A percentile compares a stretch with the other conserved stretches of the same genome.
Conservation (phyloP, 1,140 invertebrate species). For the Drosophila tsacasi region DNA sequence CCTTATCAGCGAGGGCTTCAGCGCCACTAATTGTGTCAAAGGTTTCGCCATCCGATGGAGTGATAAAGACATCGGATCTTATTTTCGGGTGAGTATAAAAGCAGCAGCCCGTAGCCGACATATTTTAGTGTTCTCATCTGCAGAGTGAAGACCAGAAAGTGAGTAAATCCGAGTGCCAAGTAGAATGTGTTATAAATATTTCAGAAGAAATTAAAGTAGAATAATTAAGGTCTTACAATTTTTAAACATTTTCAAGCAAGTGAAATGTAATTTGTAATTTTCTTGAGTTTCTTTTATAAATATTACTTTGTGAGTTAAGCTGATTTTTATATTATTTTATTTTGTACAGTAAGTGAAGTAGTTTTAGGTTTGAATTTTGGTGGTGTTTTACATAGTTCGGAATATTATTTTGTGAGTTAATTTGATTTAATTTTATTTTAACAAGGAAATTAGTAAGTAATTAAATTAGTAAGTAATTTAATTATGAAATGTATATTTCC, state of each 20-base stretch:
- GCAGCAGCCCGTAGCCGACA: slow-evolving; percentile 26
- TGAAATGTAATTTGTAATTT: neutral
- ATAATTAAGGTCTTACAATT: no score
- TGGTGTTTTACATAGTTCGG: no score
- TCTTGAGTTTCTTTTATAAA: neutral
- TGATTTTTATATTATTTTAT: no score
- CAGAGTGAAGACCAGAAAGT: slow-evolving; percentile 37
- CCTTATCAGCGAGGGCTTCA: slow-evolving; percentile 62
- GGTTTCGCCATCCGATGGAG: slow-evolving; percentile 33
- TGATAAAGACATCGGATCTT: slow-evolving; percentile 25
- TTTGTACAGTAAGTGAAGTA: no score
- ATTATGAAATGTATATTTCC: no score
- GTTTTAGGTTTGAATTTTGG: no score
- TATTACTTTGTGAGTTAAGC: neutral
- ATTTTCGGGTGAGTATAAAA: slow-evolving; percentile 59
- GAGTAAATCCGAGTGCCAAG: neutral
- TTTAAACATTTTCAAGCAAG: neutral
- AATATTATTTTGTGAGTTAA: neutral
- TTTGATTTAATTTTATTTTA: no score
- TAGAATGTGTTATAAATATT: neutral
- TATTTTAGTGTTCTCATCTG: slow-evolving; percentile 55
- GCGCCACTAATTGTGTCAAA: slow-evolving; percentile 71
- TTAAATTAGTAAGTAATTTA: no score
- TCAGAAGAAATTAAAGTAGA: no score
- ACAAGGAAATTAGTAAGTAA: no score